phyloP scores from a whole-genome alignment of 2,797 vertebrate species.

The Arremon aurantiirostris region DNA sequence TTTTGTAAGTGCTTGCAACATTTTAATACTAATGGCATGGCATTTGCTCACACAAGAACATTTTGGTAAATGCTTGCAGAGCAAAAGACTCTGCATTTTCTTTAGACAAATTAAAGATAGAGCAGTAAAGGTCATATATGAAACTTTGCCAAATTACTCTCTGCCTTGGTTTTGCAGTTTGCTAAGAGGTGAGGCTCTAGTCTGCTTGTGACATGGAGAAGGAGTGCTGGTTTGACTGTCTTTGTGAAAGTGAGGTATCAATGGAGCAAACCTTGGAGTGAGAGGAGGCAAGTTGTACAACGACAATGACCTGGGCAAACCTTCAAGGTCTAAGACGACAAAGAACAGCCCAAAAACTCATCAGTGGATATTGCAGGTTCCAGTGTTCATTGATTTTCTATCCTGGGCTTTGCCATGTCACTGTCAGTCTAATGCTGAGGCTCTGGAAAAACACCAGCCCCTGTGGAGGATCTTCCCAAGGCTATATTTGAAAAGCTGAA shows the following conservation, averaged over 20 bases:
- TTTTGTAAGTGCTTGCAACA: not conserved
- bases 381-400: not conserved
- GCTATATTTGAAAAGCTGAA: not conserved
- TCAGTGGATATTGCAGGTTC: not conserved
- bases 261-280: not conserved
- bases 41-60: conserved; percentile 20
- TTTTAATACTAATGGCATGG: conserved; percentile 3
- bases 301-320: not conserved
- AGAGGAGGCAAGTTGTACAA: not conserved
- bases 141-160: not conserved
- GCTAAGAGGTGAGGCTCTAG: not conserved
- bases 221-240: not conserved
- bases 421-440: not conserved
- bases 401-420: not conserved
- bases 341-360: not conserved
- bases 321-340: not conserved
- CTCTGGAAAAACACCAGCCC: not conserved
- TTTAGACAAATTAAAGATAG: not conserved
- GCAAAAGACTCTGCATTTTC: not conserved
- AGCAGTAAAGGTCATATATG: not conserved
- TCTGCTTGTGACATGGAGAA: not conserved
- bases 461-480: not conserved
- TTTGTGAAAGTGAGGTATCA: not conserved
- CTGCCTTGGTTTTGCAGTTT: not conserved
- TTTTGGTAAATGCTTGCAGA: conserved; percentile 7